Evolutionary conservation across 2,113 vertebrate genomes (phyloP), one percentile per base, ranked within the genome.

Genomic region (Arothron firmamentum): DNA sequence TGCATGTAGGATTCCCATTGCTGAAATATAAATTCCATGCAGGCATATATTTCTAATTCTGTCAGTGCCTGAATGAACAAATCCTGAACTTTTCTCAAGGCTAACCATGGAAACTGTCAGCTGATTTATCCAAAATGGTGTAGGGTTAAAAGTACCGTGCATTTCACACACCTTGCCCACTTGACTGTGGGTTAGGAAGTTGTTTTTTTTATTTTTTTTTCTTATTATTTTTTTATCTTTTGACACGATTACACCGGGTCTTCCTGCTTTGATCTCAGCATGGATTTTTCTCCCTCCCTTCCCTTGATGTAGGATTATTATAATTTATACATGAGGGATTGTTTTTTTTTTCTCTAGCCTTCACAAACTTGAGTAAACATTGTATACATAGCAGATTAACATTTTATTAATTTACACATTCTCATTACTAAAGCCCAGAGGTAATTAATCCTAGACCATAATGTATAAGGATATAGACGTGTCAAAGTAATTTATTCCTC

Each of bases 301-400:
- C 72, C 75, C 78, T 81, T 83, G 79, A 88, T 89, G 87, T 83
- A 77, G 78, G 83, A 89, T 88, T 88, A 89, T 88, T 84, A 79
- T 91, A 92, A 92, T 90, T 91, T 90, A 90, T 92, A 90, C 90
- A 86, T 90, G 57, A 69, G 89, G 89, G 90, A 89, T 80, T 90
- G 88, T 82, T 49, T 68, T 67, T 71, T 60, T 54, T 55, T 41
- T 21, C 13, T 52, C 13, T 8, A 47, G 86, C 81, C 83, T 87
- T 78, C 75, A 65, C 78, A 81, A 85, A 79, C 83, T 85, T 78
- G 70, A 87, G 84, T 90, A 91, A 92, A 92, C 86, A 92, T 56
- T 20, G 72, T 81, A 73, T 74, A 73, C 74, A 63, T 77, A 75
- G 53, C 61, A 78, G 77, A 82, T 80, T 68, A 66, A 82, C 74